These are phyloP conservation scores for Scaptomyza caliginosa DNA, from an alignment of 2,888 invertebrate genomes.

Conservation along the genomic window DNA sequence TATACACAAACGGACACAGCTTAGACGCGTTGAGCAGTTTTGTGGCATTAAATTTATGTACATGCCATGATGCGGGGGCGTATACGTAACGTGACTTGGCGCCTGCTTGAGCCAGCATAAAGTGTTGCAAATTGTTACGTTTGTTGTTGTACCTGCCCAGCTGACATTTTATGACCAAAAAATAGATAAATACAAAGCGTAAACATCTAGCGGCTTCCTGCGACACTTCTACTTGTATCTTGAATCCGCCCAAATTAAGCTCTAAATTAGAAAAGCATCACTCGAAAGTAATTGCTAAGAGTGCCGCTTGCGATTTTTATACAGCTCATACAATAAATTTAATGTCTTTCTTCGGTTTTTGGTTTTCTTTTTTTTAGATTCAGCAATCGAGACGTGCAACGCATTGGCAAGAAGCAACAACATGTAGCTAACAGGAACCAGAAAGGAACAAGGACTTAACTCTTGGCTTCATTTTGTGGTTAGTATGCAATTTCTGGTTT, in stretches of 20 bases:
- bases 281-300: constrained; percentile 65
- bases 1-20: neutral
- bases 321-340: constrained; percentile 41
- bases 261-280: constrained; percentile 76
- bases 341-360: constrained; percentile 24
- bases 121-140: constrained; percentile 64
- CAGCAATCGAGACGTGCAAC: constrained; percentile 61
- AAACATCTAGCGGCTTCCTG: neutral
- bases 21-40: constrained; percentile 43
- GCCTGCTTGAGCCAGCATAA: constrained; percentile 49
- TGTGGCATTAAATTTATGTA: constrained; percentile 68
- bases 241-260: constrained; percentile 68
- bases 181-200: constrained; percentile 14
- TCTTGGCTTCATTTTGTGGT: constrained; percentile 37
- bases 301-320: constrained; percentile 45
- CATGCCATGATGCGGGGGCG: constrained; percentile 49
- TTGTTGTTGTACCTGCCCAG: constrained; percentile 40
- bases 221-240: constrained; percentile 19
- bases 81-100: constrained; percentile 65
- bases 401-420: constrained; percentile 47
- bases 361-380: constrained; percentile 47
- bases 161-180: constrained; percentile 42
- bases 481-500: constrained; percentile 43
- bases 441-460: constrained; percentile 3
- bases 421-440: constrained; percentile 21